Percentiles rank a stretch among this genome's conserved stretches.
Evolutionary conservation across 2,888 invertebrate species (phyloP).

Genomic region (Aplocera efformata): DNA sequence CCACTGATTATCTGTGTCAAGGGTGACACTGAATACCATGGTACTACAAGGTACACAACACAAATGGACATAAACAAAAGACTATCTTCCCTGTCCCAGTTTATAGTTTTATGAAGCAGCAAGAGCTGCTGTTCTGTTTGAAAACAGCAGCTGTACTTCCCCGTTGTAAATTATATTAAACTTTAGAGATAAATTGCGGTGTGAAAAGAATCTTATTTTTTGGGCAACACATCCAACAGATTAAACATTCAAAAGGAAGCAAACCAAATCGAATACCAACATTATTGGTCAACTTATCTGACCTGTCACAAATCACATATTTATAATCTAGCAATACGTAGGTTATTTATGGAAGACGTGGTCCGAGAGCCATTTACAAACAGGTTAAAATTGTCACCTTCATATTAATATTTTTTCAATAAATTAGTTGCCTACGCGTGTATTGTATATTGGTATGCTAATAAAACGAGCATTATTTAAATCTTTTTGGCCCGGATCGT

Average conservation of each 20-base stretch:
- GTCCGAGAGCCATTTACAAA: slow-evolving; percentile 27
- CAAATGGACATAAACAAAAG: too few species aligned
- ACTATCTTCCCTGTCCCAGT: too few species aligned
- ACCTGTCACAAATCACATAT: slow-evolving; percentile 26
- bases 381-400: slow-evolving; percentile 30
- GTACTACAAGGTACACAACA: too few species aligned
- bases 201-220: slow-evolving; percentile 1
- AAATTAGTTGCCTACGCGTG: slow-evolving; percentile 28
- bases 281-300: slow-evolving; percentile 19
- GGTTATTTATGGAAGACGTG: slow-evolving; percentile 21
- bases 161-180: too few species aligned
- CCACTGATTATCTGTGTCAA: too few species aligned
- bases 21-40: too few species aligned
- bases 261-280: slow-evolving; percentile 11
- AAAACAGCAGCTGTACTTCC: too few species aligned
- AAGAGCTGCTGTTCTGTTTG: too few species aligned
- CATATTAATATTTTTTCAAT: slow-evolving; percentile 28
- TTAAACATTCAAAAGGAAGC: slow-evolving; percentile 4
- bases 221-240: slow-evolving; percentile 2
- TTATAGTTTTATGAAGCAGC: too few species aligned
- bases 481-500: slow-evolving; percentile 22
- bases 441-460: slow-evolving; percentile 28
- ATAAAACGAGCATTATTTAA: slow-evolving; percentile 26
- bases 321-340: slow-evolving; percentile 25
- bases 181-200: background rate